Base-by-base conservation (phyloP, 2,113 vertebrate species). In the Pluvialis apricaria region DNA sequence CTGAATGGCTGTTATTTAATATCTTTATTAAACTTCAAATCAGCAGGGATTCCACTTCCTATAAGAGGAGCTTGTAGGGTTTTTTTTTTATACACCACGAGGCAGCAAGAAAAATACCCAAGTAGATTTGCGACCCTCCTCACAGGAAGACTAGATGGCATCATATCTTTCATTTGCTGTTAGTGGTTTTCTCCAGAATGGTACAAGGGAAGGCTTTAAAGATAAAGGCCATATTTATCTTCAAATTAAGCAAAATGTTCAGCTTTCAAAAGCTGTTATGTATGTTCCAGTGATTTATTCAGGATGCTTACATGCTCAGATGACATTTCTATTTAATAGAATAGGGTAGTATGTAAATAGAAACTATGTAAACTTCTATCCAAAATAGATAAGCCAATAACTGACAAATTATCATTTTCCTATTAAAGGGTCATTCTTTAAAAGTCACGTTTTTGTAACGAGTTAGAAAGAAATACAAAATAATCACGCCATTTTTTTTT, bases 1-100 rank as follows among this genome's bases (percentile, higher is more conserved):
- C n/a, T 11, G 19, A 69, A 45, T 10, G 13, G n/a, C n/a, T 85
- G 13, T n/a, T 28, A 47, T 25, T 79, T 36, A 60, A 86, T 22
- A 7, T 19, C 65, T 32, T 57, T 58, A n/a, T 29, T 31, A 40
- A 34, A 18, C 34, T 69, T 71, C 28, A 10, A 18, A 62, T 4
- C 68, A 78, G 34, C 29, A 69, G 19, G 19, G 72, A 45, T 36
- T 76, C 25, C 13, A 58, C 20, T 82, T 52, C 75, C 78, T 65
- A 6, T 5, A 14, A 0, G 2, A 77, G 45, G 7, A 84, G 24
- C 20, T 61, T 80, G 57, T 4, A 32, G 44, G 42, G 1, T 0
- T 13, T 52, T 66, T 64, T 55, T 83, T 82, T 16, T 25, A 52
- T 5, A 71, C 9, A 60, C 15, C 40, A 5, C 3, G 40, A 85